Base-by-base conservation (phyloP, 1,140 invertebrate species). In the Macrocentrus cingulum region DNA sequence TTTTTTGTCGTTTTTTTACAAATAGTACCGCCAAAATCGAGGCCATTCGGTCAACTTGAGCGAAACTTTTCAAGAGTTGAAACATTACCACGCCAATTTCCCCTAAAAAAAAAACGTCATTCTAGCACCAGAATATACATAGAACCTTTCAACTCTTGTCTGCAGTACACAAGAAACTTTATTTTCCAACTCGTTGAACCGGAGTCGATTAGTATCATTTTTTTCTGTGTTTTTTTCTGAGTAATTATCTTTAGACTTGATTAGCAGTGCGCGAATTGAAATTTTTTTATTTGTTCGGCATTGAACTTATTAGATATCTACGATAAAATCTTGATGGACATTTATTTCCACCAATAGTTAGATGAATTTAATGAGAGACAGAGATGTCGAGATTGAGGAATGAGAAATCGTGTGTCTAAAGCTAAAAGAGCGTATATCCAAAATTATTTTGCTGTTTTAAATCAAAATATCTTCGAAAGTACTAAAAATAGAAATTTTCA, bases 201-300 rank as follows among this genome's bases (percentile, higher is more conserved):
- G 41, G 39, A 55, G 46, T 55, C 39, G 39, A 44, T 55, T 55
- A 44, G 42, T 19, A 39, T 39, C 36, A 39, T 6, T 34, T 34
- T 7, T 34, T 11, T 11, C 29, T 34, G 6, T 34, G 7, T 39
- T 39, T 39, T 39, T 34, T 23, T 18, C 1, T 3, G 32, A 51
- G 37, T 51, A 34, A 51, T 51, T 51, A 51, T 36, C n/a, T 51
- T 51, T 32, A 51, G 25, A 51, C 48, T 51, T 15, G 48, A 51
- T 51, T 51, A 51, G 25, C 13, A 13, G 5, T 11, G n/a, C 32
- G n/a, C 22, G 1, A 13, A 13, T 2, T 29, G 22, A 25, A 49
- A 15, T 49, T 25, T 49, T 20, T 49, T 13, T 7, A 34, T n/a
- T n/a, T n/a, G n/a, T n/a, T n/a, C n/a, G n/a, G n/a, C n/a, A n/a